Evolutionary conservation across 2,113 vertebrate species (phyloP).

Genomic region (Mustelus asterias): DNA sequence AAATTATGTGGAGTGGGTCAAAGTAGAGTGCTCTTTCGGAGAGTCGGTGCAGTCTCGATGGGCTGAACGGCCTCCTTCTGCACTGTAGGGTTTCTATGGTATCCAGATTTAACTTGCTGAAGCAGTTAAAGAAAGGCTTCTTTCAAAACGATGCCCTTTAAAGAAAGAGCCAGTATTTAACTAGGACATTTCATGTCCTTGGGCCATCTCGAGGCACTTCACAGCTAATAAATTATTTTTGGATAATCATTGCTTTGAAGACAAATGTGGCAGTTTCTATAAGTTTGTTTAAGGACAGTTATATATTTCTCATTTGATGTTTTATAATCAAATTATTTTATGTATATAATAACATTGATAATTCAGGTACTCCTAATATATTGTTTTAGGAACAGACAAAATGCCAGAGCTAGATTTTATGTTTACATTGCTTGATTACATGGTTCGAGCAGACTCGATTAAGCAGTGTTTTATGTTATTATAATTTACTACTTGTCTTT

Average conservation of each 20-base stretch:
- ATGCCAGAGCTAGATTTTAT: neutral
- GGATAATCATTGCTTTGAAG: too few species aligned
- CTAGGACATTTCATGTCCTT: too few species aligned
- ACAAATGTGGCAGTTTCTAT: neutral
- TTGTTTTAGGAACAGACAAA: neutral
- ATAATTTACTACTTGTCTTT: neutral
- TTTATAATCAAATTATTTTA: slow-evolving; percentile 2
- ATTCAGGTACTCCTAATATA: neutral
- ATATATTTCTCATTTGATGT: neutral
- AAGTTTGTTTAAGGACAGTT: neutral
- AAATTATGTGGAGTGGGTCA: neutral
- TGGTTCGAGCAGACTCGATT: neutral
- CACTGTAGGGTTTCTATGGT: neutral
- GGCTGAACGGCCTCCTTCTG: too few species aligned
- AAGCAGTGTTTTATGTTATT: neutral
- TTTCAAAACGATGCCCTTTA: neutral
- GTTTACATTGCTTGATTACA: neutral
- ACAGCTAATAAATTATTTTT: too few species aligned
- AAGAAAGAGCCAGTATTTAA: neutral
- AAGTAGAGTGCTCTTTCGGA: too few species aligned
- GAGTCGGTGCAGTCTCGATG: too few species aligned
- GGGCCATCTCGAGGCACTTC: too few species aligned
- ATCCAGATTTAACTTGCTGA: neutral
- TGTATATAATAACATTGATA: neutral
- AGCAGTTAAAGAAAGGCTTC: neutral